Evolutionary conservation across 1,140 invertebrate species (phyloP), one percentile per base, ranked within the genome.

Genomic region (Plutomurus gul): DNA sequence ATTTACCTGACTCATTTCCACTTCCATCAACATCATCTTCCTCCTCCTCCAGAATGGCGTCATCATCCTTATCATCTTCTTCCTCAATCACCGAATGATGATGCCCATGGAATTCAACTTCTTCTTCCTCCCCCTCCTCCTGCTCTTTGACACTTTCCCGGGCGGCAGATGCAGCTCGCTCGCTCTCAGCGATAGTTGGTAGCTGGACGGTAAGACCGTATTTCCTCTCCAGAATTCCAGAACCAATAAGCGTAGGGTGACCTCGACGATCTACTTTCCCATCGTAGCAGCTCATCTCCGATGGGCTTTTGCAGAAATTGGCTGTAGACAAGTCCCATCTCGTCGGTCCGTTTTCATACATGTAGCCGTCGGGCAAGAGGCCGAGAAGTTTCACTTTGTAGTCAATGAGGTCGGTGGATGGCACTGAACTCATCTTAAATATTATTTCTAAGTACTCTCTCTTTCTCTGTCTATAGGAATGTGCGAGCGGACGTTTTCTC

Each of bases 311-410:
- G 25, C 72, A 75, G 75, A 79, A 79, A 5, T 22, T 75, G 0
- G 78, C 78, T 30, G 78, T 79, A 33, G 72, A 40, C 39, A 75
- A 49, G 36, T 79, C 78, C 72, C 73, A 79, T 22, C 78, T 37
- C 7, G 49, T 79, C 16, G 78, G 78, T 1, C 78, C 73, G 6
- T 33, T 43, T 25, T 72, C 46, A 37, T 79, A 79, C 78, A 75
- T 75, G 43, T 51, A 79, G 3, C 78, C 78, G 49, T 79, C 78
- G 4, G 78, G 78, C 43, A 79, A 22, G 0, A 79, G 56, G 6
- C 78, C 78, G 8, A 79, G 60, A 37, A 79, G 73, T 49, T 79
- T 79, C 33, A 79, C 78, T 76, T 79, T 79, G 51, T 79, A 79
- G 27, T 79, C 78, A 49, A 79, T 75, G 20, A 79, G 56, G 30